A percentile compares a stretch with the other conserved stretches of the same genome.
These are phyloP conservation scores for Pelochelys cantorii DNA, from an alignment of 2,797 vertebrate genomes.

Conservation along the genomic window DNA sequence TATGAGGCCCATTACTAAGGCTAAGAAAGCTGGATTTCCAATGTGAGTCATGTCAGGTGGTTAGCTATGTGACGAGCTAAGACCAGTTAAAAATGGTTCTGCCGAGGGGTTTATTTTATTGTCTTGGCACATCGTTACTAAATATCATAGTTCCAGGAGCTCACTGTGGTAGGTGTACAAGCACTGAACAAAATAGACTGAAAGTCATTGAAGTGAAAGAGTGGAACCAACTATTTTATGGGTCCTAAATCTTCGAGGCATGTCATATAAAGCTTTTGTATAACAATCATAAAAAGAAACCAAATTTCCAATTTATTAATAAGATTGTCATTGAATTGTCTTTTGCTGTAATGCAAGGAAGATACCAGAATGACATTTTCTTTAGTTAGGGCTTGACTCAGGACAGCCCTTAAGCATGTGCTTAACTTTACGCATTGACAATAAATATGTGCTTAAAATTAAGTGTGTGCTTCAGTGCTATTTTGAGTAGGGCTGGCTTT, in stretches of 20 bases:
- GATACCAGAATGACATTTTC: not conserved
- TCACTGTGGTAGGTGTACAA: no score
- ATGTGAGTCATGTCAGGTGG: not conserved
- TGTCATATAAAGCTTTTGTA: not conserved
- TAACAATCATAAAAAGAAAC: not conserved
- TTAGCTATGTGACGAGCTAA: not conserved
- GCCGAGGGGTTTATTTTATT: not conserved
- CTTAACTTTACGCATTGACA: not conserved
- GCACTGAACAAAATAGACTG: not conserved
- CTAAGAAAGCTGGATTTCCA: constrained; percentile 27
- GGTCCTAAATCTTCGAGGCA: not conserved
- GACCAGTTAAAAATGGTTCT: not conserved
- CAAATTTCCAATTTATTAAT: not conserved
- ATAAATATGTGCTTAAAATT: not conserved
- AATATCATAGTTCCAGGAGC: no score
- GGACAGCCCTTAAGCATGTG: not conserved
- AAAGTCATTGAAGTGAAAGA: not conserved
- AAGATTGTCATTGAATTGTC: not conserved
- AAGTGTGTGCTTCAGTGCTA: not conserved
- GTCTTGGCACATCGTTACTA: no score
- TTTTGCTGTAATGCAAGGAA: not conserved
- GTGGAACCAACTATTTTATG: not conserved
- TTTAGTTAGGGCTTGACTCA: not conserved
- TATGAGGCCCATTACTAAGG: not conserved
- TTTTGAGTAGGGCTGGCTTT: not conserved